Percentiles rank a stretch among this genome's conserved stretches.
phyloP scores from a whole-genome alignment of 2,888 invertebrate species.

The Leistus spinibarbis region DNA sequence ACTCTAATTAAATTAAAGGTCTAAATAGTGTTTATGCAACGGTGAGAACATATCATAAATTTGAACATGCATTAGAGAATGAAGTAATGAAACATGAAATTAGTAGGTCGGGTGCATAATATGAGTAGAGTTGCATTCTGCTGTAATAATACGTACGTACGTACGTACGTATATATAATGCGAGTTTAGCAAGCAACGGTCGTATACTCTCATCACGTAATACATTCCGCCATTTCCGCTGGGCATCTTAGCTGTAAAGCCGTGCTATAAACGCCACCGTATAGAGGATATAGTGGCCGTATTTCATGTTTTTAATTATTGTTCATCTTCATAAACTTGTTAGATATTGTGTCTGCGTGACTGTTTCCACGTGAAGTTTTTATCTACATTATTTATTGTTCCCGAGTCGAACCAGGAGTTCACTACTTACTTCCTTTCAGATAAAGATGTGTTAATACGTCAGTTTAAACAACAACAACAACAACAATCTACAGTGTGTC shows the following conservation, averaged over 20 bases:
- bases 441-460: neutral
- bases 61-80: neutral
- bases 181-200: neutral
- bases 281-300: constrained; percentile 31
- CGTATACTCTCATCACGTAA: constrained; percentile 29
- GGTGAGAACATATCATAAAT: neutral
- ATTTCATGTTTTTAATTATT: constrained; percentile 40
- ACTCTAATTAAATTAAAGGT: neutral
- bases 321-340: constrained; percentile 40
- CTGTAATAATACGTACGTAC: neutral
- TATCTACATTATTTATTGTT: constrained; percentile 37
- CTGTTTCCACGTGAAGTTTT: constrained; percentile 32
- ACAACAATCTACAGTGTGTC: neutral
- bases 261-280: constrained; percentile 22
- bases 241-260: constrained; percentile 33
- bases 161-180: neutral
- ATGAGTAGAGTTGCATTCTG: neutral
- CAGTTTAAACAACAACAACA: neutral
- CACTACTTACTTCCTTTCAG: neutral
- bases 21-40: neutral
- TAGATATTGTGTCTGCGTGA: constrained; percentile 40
- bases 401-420: constrained; percentile 25
- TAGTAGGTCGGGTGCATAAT: neutral
- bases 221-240: constrained; percentile 35
- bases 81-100: neutral